These are phyloP conservation scores for Podabrus alpinus DNA, from an alignment of 2,888 invertebrate species.

Conservation along the genomic window DNA sequence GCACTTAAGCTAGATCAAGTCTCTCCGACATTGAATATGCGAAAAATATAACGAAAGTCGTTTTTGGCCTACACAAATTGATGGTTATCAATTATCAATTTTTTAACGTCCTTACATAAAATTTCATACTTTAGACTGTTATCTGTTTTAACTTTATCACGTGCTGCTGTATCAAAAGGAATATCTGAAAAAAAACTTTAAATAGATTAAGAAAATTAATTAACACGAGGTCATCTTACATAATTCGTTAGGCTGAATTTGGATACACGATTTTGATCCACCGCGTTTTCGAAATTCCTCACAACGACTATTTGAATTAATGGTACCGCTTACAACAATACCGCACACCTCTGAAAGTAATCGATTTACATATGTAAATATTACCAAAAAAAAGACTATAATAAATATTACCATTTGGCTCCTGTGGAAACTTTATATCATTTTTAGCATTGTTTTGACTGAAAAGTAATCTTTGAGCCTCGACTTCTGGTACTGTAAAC, in stretches of 20 bases:
- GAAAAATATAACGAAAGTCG: neutral
- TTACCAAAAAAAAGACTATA: neutral
- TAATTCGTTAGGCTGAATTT: neutral
- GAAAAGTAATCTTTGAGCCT: neutral
- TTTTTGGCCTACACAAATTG: neutral
- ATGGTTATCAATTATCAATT: neutral
- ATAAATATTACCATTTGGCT: neutral
- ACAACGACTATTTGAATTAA: neutral
- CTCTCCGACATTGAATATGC: no score
- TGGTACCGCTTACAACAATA: neutral
- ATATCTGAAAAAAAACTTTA: neutral
- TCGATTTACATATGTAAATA: no score
- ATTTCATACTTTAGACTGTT: neutral
- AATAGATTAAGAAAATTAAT: neutral
- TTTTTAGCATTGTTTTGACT: neutral
- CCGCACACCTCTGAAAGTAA: neutral
- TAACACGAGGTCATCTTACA: neutral
- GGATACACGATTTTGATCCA: neutral
- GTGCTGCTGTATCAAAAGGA: neutral
- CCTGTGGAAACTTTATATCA: neutral
- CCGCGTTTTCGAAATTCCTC: neutral
- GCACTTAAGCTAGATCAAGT: no score
- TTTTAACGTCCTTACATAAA: neutral
- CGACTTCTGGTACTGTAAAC: slow-evolving; percentile 1
- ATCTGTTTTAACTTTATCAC: neutral